These are phyloP conservation scores for Volucella zonaria DNA, from an alignment of 2,888 invertebrate species.

Conservation along the genomic window DNA sequence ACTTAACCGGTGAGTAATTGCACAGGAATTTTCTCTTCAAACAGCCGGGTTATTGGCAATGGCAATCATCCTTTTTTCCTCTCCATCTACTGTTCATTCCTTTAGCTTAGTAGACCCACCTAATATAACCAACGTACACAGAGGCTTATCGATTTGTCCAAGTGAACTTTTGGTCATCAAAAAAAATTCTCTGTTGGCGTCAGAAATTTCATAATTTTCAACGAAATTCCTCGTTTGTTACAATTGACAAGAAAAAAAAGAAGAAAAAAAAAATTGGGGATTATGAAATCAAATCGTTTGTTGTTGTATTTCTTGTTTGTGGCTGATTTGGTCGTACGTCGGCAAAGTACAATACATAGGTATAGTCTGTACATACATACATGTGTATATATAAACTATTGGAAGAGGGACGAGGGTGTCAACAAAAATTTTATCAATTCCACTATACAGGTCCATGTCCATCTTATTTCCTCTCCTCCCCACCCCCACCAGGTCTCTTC, in stretches of 20 bases:
- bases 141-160: conserved; percentile 72
- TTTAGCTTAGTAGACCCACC: conserved; percentile 24
- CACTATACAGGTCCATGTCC: too few species aligned
- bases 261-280: conserved; percentile 37
- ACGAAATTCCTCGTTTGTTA: conserved; percentile 4
- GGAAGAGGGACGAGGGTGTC: too few species aligned
- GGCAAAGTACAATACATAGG: conserved; percentile 33
- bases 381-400: too few species aligned
- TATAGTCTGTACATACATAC: too few species aligned
- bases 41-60: conserved; percentile 56
- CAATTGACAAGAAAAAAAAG: conserved; percentile 11
- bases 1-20: conserved; percentile 88
- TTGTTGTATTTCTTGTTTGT: conserved; percentile 29
- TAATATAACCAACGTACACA: conserved; percentile 52
- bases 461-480: too few species aligned
- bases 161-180: conserved; percentile 33
- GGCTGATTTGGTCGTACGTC: conserved; percentile 25
- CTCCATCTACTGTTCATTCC: conserved; percentile 34
- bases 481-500: too few species aligned
- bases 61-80: conserved; percentile 60
- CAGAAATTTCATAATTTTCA: conserved; percentile 45
- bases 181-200: conserved; percentile 1
- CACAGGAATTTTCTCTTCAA: conserved; percentile 50
- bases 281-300: conserved; percentile 69
- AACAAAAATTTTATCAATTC: too few species aligned